phyloP scores from a whole-genome alignment of 2,888 invertebrate genomes.

The Deilephila elpenor region DNA sequence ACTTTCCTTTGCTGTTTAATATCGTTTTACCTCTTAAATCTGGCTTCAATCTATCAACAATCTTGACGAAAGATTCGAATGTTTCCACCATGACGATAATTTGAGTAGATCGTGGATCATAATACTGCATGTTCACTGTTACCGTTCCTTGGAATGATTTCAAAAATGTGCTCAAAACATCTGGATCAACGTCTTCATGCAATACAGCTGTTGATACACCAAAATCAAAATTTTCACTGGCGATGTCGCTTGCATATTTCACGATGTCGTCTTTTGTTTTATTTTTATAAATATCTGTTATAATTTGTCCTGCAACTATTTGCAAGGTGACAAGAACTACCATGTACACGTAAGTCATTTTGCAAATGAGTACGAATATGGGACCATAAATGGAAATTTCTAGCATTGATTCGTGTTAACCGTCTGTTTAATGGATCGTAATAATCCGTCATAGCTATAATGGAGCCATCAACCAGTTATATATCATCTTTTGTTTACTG shows the following conservation, averaged over 20 bases:
- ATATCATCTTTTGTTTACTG: constrained; percentile 41
- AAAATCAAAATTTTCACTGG: constrained; percentile 17
- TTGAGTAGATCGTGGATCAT: background rate
- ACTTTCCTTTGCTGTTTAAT: background rate
- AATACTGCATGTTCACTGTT: background rate
- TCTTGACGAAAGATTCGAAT: background rate
- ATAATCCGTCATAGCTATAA: constrained; percentile 35
- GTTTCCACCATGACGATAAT: background rate
- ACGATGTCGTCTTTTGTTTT: background rate
- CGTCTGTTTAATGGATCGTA: constrained; percentile 37
- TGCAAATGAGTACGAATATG: constrained; percentile 2
- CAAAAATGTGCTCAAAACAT: background rate
- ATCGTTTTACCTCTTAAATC: background rate
- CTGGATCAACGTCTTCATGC: background rate
- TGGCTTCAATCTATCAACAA: background rate
- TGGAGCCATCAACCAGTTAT: constrained; percentile 36
- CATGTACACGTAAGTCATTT: background rate
- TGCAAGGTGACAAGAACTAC: background rate
- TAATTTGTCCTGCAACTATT: background rate
- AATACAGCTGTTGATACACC: background rate
- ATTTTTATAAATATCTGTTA: background rate
- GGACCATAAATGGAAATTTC: constrained; percentile 14
- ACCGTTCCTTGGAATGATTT: background rate
- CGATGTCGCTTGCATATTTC: background rate
- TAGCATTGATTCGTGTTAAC: constrained; percentile 31